A percentile compares a stretch with the other conserved stretches of the same genome.
These are phyloP conservation scores for Cremastinae sp. DNA, from an alignment of 2,888 invertebrate genomes.

Conservation along the genomic window DNA sequence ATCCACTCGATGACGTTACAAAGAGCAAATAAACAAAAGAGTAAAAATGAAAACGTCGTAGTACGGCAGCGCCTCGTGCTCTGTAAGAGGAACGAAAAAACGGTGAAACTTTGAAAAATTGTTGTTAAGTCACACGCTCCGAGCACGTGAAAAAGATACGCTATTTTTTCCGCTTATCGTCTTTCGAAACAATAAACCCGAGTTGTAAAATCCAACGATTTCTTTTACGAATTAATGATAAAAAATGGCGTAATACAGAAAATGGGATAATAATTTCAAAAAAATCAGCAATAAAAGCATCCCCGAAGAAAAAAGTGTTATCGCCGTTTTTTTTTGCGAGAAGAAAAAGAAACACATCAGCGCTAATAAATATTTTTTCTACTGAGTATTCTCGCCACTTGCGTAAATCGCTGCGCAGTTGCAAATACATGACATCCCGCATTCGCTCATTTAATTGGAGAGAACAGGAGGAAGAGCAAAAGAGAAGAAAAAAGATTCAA, in stretches of 20 bases:
- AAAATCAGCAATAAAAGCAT: too few relatives aligned
- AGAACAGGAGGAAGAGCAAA: conserved; percentile 8
- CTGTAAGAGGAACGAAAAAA: neutral
- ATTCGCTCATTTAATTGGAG: conserved; percentile 10
- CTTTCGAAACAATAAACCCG: neutral
- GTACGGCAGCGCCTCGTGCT: conserved; percentile 29
- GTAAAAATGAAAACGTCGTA: too few relatives aligned
- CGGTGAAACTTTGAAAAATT: neutral
- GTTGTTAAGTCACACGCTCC: conserved; percentile 36
- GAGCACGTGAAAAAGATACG: conserved; percentile 49
- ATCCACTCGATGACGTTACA: too few relatives aligned
- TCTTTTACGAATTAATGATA: neutral
- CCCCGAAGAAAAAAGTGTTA: neutral
- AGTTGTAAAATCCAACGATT: too few relatives aligned
- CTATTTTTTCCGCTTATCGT: neutral
- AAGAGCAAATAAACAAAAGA: too few relatives aligned
- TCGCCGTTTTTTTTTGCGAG: neutral
- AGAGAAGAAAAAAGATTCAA: conserved; percentile 18
- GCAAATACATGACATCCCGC: conserved; percentile 31
- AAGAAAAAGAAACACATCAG: conserved; percentile 19
- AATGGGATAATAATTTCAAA: neutral
- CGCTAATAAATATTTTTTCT: conserved; percentile 6
- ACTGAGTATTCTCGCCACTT: conserved; percentile 38
- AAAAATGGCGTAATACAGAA: neutral
- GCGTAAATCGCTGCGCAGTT: conserved; percentile 53